Percentiles rank a stretch among this genome's conserved stretches.
phyloP scores from a whole-genome alignment of 2,888 invertebrate genomes.

The Iphiclides podalirius region DNA sequence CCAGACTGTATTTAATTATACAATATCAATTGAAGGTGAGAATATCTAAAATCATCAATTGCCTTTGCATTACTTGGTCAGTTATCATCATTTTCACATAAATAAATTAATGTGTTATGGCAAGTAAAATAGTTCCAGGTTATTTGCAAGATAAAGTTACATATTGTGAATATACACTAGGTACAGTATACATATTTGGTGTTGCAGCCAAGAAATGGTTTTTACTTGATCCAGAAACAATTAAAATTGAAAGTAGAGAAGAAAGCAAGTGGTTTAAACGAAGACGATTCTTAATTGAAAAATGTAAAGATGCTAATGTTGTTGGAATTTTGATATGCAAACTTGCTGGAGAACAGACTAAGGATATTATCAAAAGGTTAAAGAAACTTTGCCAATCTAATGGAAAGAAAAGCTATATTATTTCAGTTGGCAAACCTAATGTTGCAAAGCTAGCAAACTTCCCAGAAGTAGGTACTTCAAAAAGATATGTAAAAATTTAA shows the following conservation, averaged over 20 bases:
- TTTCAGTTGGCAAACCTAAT: constrained; percentile 97
- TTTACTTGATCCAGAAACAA: constrained; percentile 70
- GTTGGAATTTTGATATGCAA: constrained; percentile 96
- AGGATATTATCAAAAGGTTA: constrained; percentile 86
- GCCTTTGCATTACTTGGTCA: too few species aligned
- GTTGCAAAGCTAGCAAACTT: constrained; percentile 97
- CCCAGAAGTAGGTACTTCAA: constrained; percentile 82
- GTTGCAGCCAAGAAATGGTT: constrained; percentile 79
- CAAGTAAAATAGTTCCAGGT: too few species aligned
- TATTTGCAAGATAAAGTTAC: too few species aligned
- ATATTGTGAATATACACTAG: too few species aligned
- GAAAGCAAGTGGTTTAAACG: constrained; percentile 84
- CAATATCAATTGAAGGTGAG: constrained; percentile 74
- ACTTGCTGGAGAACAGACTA: constrained; percentile 89
- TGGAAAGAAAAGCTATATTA: constrained; percentile 93
- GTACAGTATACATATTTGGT: too few species aligned
- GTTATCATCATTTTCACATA: too few species aligned
- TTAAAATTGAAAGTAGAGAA: constrained; percentile 56
- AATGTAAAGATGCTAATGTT: constrained; percentile 92
- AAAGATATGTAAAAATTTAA: too few species aligned
- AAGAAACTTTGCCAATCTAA: constrained; percentile 85
- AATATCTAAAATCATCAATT: too few species aligned
- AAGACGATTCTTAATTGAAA: constrained; percentile 91
- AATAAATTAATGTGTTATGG: too few species aligned
- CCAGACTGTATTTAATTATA: constrained; percentile 82